These are phyloP conservation scores for Dicyrtoma fusca DNA, from an alignment of 2,888 invertebrate species.

Conservation along the genomic window DNA sequence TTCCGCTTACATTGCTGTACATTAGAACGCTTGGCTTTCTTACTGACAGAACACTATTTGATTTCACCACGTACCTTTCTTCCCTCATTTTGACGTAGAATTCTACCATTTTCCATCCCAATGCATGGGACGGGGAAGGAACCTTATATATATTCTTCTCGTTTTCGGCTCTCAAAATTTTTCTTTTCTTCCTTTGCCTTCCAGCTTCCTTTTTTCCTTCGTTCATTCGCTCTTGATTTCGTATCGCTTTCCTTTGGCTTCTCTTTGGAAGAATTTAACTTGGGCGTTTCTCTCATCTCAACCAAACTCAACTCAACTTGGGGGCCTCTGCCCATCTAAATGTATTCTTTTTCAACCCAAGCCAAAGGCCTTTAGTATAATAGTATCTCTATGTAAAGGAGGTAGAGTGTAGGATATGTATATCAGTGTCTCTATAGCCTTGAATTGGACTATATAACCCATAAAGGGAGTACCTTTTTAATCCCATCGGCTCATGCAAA, in stretches of 20 bases:
- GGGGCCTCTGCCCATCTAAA: background rate
- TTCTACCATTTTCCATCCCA: background rate
- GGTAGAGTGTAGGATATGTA: no score
- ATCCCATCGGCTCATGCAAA: slow-evolving; percentile 36
- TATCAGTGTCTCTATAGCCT: no score
- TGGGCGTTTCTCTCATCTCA: background rate
- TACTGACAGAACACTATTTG: no score
- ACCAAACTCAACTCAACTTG: background rate
- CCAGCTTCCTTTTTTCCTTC: background rate
- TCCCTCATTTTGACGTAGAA: background rate
- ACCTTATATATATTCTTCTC: background rate
- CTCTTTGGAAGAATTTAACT: background rate
- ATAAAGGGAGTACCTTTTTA: slow-evolving; percentile 36
- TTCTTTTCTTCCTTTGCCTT: slow-evolving; percentile 7
- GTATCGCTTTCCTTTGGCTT: background rate
- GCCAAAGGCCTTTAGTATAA: no score
- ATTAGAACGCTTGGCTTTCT: no score
- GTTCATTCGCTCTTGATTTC: background rate
- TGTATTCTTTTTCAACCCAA: background rate
- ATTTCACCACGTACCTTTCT: no score
- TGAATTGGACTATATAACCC: slow-evolving; percentile 12
- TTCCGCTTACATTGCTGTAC: no score
- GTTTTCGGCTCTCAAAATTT: background rate
- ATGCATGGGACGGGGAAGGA: background rate
- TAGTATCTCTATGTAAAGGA: no score